phyloP scores from a whole-genome alignment of 2,888 invertebrate species.

The Drosophila setosimentum region DNA sequence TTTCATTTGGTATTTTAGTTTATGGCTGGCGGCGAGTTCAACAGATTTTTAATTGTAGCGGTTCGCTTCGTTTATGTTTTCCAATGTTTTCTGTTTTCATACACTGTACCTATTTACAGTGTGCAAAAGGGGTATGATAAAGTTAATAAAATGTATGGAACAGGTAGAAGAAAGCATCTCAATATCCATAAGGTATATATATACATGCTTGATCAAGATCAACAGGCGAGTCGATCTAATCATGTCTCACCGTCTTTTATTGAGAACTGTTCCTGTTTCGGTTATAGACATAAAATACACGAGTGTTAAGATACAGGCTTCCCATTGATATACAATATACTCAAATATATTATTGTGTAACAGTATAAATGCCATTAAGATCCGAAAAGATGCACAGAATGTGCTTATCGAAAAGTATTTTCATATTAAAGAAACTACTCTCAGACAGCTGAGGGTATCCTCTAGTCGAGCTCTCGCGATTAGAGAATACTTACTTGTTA shows the following conservation, averaged over 20 bases:
- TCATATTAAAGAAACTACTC: background rate
- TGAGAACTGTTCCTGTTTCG: background rate
- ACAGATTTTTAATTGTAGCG: conserved; percentile 74
- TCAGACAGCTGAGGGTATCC: background rate
- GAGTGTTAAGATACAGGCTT: background rate
- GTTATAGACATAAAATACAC: background rate
- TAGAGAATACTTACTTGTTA: background rate
- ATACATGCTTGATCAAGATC: background rate
- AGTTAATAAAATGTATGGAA: background rate
- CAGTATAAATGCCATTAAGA: background rate
- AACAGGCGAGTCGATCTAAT: background rate
- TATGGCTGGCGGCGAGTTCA: conserved; percentile 68
- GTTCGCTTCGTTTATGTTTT: conserved; percentile 56
- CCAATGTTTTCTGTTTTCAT: conserved; percentile 45
- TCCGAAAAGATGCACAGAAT: background rate
- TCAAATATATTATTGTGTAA: background rate
- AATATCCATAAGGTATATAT: background rate
- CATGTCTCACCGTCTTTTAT: background rate
- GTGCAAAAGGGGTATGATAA: background rate
- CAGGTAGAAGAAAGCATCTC: background rate
- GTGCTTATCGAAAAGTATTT: background rate
- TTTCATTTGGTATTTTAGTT: conserved; percentile 39
- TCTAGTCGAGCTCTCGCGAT: background rate
- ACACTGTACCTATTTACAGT: background rate
- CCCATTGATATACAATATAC: background rate